Conservation (phyloP, 2,888 invertebrate species). For the Sussaba pulchella region DNA sequence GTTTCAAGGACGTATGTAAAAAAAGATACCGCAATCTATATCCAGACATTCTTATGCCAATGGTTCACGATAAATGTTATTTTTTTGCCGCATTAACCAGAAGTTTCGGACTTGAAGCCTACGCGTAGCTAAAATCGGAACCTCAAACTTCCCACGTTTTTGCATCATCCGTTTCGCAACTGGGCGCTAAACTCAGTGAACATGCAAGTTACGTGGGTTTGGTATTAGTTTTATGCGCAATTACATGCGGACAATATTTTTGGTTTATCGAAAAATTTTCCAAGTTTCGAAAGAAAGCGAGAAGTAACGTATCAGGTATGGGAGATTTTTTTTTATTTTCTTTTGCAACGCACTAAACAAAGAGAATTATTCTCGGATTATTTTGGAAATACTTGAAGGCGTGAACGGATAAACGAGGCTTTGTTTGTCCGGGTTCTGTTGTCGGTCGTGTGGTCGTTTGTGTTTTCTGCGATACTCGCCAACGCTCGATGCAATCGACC, state of each 20-base stretch:
- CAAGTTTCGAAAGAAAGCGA: neutral
- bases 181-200: slow-evolving; percentile 25
- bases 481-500: slow-evolving; percentile 38
- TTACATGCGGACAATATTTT: neutral
- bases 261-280: neutral
- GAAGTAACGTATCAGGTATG: too few species aligned
- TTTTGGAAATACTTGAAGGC: too few species aligned
- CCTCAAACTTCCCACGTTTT: slow-evolving; percentile 6
- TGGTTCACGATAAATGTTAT: neutral
- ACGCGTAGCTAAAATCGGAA: neutral
- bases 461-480: neutral
- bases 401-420: neutral
- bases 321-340: too few species aligned
- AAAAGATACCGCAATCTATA: too few species aligned
- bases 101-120: neutral
- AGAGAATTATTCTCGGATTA: too few species aligned
- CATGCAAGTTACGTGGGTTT: neutral
- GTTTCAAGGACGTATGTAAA: too few species aligned
- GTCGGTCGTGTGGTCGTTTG: neutral
- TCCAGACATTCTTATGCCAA: too few species aligned
- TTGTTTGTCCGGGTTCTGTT: neutral
- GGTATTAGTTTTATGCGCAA: neutral
- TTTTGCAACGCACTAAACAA: too few species aligned
- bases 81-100: too few species aligned
- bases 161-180: slow-evolving; percentile 50